phyloP scores from a whole-genome alignment of 2,888 invertebrate species.

The Phoronis australis region DNA sequence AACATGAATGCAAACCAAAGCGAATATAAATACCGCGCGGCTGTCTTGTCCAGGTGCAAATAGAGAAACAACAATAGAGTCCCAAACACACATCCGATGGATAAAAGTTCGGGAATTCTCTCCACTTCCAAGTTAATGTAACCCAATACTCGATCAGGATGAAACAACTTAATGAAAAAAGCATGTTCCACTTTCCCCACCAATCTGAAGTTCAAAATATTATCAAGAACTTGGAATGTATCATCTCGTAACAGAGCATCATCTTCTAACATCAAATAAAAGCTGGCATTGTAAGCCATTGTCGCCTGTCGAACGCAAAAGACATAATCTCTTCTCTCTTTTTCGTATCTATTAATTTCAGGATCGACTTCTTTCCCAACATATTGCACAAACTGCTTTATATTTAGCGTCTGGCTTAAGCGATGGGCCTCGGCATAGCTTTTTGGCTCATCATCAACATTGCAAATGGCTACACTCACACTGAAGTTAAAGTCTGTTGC shows the following conservation, averaged over 20 bases:
- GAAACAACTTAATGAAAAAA: slow-evolving; percentile 44
- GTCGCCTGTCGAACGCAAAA: slow-evolving; percentile 37
- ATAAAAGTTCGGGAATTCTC: slow-evolving; percentile 33
- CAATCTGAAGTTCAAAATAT: slow-evolving; percentile 24
- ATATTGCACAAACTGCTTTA: slow-evolving; percentile 21
- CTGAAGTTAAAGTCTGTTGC: slow-evolving; percentile 11
- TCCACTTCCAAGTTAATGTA: slow-evolving; percentile 30
- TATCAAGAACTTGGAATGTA: slow-evolving; percentile 27
- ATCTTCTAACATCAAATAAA: slow-evolving; percentile 41
- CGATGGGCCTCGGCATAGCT: slow-evolving; percentile 22
- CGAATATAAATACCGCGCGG: neutral
- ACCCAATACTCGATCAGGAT: slow-evolving; percentile 38
- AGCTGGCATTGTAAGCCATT: slow-evolving; percentile 20
- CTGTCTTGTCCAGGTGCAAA: too few relatives aligned
- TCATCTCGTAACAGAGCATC: slow-evolving; percentile 38
- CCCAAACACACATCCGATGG: slow-evolving; percentile 22
- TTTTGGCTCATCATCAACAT: slow-evolving; percentile 32
- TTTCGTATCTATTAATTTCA: slow-evolving; percentile 29
- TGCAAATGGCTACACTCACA: slow-evolving; percentile 29
- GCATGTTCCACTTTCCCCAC: too few relatives aligned
- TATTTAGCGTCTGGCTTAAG: slow-evolving; percentile 17
- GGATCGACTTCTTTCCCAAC: slow-evolving; percentile 5
- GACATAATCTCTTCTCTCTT: slow-evolving; percentile 45
- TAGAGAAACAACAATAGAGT: slow-evolving; percentile 16
- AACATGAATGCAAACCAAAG: slow-evolving; percentile 19